Evolutionary conservation across 2,888 invertebrate genomes (phyloP), one percentile per base, ranked within the genome.

Genomic region (Trissolcus brochymenae): DNA sequence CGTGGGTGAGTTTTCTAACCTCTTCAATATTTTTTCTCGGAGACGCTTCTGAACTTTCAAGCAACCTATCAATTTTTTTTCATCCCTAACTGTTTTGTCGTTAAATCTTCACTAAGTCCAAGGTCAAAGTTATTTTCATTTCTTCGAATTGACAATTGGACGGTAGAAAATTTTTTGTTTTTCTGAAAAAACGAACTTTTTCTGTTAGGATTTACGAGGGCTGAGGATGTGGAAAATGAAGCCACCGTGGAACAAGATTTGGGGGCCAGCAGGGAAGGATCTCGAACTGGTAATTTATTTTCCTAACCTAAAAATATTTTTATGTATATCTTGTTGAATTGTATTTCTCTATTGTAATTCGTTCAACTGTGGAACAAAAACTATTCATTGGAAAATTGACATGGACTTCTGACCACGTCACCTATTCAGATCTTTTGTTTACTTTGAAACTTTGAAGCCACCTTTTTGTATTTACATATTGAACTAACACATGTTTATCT

Each of bases 251-350:
- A 96, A 59, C 90, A 92, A 40, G 95, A 97, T 88, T 90, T 97
- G 67, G 97, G 97, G 13, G 93, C 96, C 55, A 95, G 94, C 79
- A 92, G 95, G 80, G 96, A 98, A 89, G 96, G 93, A 74, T 97
- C 97, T 7, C 93, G 95, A 88, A 98, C 98, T 87, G 96, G 96
- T 96, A 87, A 6, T 29, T 43, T 43, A 7, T 78, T 51, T 66
- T 61, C 56, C 7, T 50, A 14, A 46, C 6, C 46, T 46, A 55
- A 81, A 29, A 4, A 2, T 54, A 3, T 35, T 2, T 29, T 55
- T 29, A 25, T 55, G 4, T 14, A 29, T 25, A 53, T 53, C 46
- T 57, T n/a, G 6, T 46, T 14, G 16, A 14, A 46, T 4, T 14
- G 14, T 46, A 46, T 2, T 14, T 46, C 6, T 2, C 6, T 46